phyloP scores from a whole-genome alignment of 2,888 invertebrate genomes.

The Nipponacmea schrenckii region DNA sequence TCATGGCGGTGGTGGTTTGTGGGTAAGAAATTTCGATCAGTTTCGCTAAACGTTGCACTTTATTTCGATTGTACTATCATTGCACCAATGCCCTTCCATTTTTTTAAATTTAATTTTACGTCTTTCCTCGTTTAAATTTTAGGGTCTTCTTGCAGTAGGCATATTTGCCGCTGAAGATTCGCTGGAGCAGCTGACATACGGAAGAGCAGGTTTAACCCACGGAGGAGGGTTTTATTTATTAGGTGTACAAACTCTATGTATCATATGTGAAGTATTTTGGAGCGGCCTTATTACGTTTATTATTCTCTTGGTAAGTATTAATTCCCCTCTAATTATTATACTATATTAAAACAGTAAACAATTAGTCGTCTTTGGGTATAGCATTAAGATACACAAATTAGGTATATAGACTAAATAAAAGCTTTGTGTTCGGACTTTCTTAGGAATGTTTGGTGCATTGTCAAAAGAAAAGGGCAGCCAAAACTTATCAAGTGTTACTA shows the following conservation, averaged over 20 bases:
- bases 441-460: neutral
- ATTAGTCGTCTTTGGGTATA: too few species aligned
- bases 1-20: constrained; percentile 41
- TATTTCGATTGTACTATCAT: constrained; percentile 58
- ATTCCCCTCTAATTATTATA: neutral
- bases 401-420: too few species aligned
- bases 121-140: neutral
- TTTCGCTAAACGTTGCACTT: too few species aligned
- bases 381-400: too few species aligned
- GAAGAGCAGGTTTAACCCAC: constrained; percentile 69
- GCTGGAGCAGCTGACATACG: constrained; percentile 80
- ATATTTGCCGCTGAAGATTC: constrained; percentile 86
- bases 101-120: neutral
- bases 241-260: constrained; percentile 82
- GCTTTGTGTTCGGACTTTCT: too few species aligned
- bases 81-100: constrained; percentile 65
- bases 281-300: constrained; percentile 78
- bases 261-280: constrained; percentile 80
- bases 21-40: constrained; percentile 43
- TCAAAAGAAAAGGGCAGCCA: too few species aligned
- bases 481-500: too few species aligned
- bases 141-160: constrained; percentile 87
- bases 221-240: constrained; percentile 88
- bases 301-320: constrained; percentile 76
- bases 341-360: too few species aligned